Conservation (phyloP, 2,113 vertebrate genomes). For the Dasyornis broadbenti region DNA sequence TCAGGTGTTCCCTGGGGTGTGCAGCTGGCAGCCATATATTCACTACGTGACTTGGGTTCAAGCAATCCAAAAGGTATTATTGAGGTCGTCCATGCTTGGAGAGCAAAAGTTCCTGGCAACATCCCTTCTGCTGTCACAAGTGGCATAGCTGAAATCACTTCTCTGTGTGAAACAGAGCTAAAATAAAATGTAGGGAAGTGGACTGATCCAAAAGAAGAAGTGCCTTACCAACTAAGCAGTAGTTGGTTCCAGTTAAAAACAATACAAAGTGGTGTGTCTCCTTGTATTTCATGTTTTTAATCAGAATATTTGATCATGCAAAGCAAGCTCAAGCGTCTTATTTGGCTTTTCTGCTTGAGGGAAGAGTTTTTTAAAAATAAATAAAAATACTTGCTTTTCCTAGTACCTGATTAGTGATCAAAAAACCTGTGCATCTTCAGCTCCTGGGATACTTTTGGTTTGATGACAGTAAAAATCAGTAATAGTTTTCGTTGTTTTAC, state of each 20-base stretch:
- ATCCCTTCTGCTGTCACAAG: conserved; percentile 79
- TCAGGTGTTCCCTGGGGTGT: conserved; percentile 89
- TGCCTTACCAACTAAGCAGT: conserved; percentile 24
- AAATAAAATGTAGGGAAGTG: not conserved
- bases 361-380: not conserved
- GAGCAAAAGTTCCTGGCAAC: conserved; percentile 43
- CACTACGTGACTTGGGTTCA: conserved; percentile 86
- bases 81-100: conserved; percentile 81
- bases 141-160: conserved; percentile 79
- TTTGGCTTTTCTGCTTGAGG: conserved; percentile 35
- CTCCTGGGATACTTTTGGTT: not conserved
- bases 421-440: not conserved
- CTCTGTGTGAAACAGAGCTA: conserved; percentile 60
- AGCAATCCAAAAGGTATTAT: conserved; percentile 82
- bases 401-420: not conserved
- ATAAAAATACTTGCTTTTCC: not conserved
- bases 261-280: not conserved
- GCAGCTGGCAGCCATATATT: conserved; percentile 89
- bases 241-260: not conserved
- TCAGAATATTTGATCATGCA: not conserved
- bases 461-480: not conserved
- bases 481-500: not conserved
- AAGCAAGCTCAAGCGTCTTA: not conserved
- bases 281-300: not conserved
- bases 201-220: not conserved